Evolutionary conservation across 2,797 vertebrate species (phyloP).

Genomic region (Paramormyrops hopkinsi): DNA sequence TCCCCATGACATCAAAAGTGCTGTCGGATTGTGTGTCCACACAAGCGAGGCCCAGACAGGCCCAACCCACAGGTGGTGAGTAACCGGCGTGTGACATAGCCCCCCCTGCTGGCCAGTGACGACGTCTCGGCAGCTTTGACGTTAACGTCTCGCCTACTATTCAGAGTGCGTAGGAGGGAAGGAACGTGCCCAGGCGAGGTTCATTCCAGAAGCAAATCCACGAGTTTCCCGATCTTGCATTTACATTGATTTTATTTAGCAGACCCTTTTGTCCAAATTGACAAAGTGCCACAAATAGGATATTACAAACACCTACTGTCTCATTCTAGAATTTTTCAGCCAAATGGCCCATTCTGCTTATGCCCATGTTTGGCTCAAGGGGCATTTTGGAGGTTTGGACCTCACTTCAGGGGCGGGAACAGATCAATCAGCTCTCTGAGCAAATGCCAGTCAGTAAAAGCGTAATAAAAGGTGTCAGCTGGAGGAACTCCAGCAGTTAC

Average conservation of each 20-base stretch:
- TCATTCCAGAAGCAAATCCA: background rate
- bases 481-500: conserved; percentile 31
- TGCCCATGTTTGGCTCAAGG: background rate
- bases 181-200: background rate
- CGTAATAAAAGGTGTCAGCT: conserved; percentile 32
- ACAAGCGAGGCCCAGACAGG: background rate
- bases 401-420: background rate
- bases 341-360: background rate
- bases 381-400: background rate
- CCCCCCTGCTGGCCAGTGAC: background rate
- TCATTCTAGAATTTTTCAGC: background rate
- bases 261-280: background rate
- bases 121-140: background rate
- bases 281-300: background rate
- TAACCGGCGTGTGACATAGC: background rate
- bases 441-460: conserved; percentile 31
- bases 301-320: background rate
- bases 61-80: background rate
- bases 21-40: background rate
- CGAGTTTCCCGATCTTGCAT: background rate
- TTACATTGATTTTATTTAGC: background rate
- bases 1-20: background rate
- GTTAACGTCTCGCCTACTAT: background rate
- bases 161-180: background rate
- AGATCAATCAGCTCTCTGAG: background rate